phyloP scores from a whole-genome alignment of 2,113 vertebrate species.

The Chloropsis cyanopogon region DNA sequence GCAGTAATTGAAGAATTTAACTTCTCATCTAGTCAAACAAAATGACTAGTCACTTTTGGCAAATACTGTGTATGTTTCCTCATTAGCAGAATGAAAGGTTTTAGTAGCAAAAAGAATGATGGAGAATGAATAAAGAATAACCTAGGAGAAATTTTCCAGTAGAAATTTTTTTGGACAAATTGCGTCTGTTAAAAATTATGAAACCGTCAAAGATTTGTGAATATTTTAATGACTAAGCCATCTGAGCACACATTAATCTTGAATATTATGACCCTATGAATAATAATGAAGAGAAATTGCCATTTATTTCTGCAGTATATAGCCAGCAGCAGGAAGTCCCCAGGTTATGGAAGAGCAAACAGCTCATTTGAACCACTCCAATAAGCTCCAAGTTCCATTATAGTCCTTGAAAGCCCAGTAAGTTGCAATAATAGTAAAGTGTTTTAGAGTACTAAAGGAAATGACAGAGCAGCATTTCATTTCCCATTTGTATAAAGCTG shows the following conservation, averaged over 20 bases:
- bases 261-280: not conserved
- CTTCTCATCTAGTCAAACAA: not conserved
- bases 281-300: constrained; percentile 12
- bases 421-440: not conserved
- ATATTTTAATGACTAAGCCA: constrained; percentile 12
- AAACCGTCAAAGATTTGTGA: not conserved
- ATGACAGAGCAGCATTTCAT: not conserved
- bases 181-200: not conserved
- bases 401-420: not conserved
- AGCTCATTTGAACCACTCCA: not conserved
- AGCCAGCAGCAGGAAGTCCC: not conserved
- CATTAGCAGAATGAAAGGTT: not conserved
- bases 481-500: not conserved
- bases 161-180: not conserved
- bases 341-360: not conserved
- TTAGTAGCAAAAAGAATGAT: not conserved
- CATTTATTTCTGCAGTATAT: not conserved
- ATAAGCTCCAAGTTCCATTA: not conserved
- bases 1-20: not conserved
- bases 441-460: not conserved
- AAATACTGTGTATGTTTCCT: not conserved
- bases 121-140: not conserved
- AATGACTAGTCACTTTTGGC: not conserved
- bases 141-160: not conserved
- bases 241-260: not conserved